Conservation (phyloP, 2,797 vertebrate genomes). For the Lates japonicus region DNA sequence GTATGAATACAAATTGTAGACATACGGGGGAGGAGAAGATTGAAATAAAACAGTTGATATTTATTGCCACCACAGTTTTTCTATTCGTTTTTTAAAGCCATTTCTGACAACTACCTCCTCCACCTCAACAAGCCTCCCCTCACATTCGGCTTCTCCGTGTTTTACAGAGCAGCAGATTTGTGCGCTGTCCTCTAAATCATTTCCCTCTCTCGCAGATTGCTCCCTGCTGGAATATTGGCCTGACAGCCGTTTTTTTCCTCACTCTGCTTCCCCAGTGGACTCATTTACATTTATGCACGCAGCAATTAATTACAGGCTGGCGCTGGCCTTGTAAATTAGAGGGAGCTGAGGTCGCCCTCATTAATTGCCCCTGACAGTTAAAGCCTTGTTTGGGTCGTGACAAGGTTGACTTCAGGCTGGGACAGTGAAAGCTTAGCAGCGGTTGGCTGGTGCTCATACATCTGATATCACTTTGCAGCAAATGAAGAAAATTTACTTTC, state of each 20-base stretch:
- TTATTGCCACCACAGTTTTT: slow-evolving; percentile 56
- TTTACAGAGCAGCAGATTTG: slow-evolving; percentile 77
- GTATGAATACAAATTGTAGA: slow-evolving; percentile 42
- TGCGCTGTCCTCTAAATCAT: slow-evolving; percentile 82
- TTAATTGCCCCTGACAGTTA: slow-evolving; percentile 81
- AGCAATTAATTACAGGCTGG: slow-evolving; percentile 82
- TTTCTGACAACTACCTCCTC: slow-evolving; percentile 50
- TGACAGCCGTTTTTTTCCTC: slow-evolving; percentile 61
- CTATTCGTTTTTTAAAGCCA: slow-evolving; percentile 33
- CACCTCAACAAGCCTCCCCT: slow-evolving; percentile 53
- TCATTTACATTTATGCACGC: slow-evolving; percentile 84
- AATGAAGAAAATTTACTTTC: slow-evolving; percentile 30
- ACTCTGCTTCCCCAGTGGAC: slow-evolving; percentile 67
- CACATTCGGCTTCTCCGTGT: slow-evolving; percentile 36
- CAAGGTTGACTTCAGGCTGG: slow-evolving; percentile 63
- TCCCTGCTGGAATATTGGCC: slow-evolving; percentile 79
- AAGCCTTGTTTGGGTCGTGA: slow-evolving; percentile 78
- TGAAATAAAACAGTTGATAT: slow-evolving; percentile 57
- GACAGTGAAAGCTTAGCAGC: slow-evolving; percentile 32
- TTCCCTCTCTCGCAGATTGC: slow-evolving; percentile 83
- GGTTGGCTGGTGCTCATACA: slow-evolving; percentile 38
- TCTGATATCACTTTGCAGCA: slow-evolving; percentile 60
- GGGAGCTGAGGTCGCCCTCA: slow-evolving; percentile 72
- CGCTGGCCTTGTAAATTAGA: slow-evolving; percentile 81
- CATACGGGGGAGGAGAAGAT: slow-evolving; percentile 24